A percentile compares a stretch with the other conserved stretches of the same genome.
Evolutionary conservation across 2,888 invertebrate species (phyloP).

Genomic region (Gisinianus flammeolus): DNA sequence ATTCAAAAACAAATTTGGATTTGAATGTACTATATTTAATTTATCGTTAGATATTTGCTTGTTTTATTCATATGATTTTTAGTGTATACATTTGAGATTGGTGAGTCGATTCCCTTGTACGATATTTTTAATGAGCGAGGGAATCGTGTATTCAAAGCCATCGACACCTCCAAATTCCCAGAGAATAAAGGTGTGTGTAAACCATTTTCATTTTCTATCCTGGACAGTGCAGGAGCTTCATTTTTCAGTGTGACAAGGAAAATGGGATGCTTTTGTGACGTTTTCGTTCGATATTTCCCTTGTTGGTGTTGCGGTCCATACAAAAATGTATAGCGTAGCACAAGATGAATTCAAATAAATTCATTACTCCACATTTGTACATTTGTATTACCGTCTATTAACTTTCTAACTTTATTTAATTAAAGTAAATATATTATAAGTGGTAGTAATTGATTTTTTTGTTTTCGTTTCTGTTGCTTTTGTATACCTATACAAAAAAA

Average conservation of each 20-base stretch:
- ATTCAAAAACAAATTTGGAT: no score
- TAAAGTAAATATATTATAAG: not conserved
- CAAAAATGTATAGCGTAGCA: not conserved
- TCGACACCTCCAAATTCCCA: not conserved
- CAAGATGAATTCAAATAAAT: no score
- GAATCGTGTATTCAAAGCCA: not conserved
- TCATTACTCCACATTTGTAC: no score
- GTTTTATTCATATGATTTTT: not conserved
- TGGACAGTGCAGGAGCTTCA: not conserved
- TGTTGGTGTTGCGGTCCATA: conserved; percentile 6
- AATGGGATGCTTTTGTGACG: not conserved
- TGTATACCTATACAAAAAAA: no score
- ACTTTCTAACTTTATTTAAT: not conserved
- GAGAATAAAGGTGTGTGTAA: not conserved
- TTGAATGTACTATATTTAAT: no score
- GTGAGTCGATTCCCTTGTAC: not conserved
- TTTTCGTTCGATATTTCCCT: not conserved
- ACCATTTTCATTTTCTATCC: not conserved
- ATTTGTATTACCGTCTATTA: not conserved
- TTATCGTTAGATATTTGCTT: no score
- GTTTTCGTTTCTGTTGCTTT: not conserved
- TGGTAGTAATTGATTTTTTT: not conserved
- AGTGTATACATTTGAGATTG: not conserved
- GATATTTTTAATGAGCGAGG: conserved; percentile 12
- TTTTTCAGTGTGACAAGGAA: not conserved